A percentile compares a stretch with the other conserved stretches of the same genome.
Evolutionary conservation across 2,113 vertebrate species (phyloP).

Genomic region (Malurus alboscapulatus): DNA sequence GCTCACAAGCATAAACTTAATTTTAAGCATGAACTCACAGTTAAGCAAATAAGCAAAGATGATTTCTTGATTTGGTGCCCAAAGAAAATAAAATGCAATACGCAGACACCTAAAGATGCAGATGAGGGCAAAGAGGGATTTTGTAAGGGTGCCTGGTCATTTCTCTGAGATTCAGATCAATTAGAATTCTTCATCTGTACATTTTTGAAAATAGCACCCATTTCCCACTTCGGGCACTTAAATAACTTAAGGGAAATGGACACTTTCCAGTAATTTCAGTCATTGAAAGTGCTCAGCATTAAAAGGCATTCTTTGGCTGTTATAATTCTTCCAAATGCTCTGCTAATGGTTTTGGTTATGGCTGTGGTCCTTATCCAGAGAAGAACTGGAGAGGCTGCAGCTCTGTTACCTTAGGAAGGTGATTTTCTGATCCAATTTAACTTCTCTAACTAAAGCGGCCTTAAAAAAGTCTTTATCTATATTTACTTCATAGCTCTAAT

Average conservation of each 20-base stretch:
- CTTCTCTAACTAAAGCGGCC: background rate
- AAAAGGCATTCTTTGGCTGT: background rate
- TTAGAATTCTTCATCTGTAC: constrained; percentile 22
- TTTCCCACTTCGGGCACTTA: constrained; percentile 38
- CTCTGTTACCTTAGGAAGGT: background rate
- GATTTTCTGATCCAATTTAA: background rate
- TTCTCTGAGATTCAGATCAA: constrained; percentile 7
- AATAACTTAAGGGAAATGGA: constrained; percentile 44
- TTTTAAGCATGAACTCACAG: accelerated
- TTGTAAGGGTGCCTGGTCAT: background rate
- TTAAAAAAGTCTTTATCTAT: background rate
- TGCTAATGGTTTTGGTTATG: constrained; percentile 27
- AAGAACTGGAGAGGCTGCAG: background rate
- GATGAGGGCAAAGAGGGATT: background rate
- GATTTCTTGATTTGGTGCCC: background rate
- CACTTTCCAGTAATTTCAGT: constrained; percentile 39
- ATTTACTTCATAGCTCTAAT: background rate
- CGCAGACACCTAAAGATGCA: background rate
- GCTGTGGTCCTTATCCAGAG: background rate
- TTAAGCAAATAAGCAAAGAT: background rate
- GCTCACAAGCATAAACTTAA: background rate
- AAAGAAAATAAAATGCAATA: background rate
- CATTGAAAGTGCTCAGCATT: constrained; percentile 35
- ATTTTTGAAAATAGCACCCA: constrained; percentile 23
- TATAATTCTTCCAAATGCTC: constrained; percentile 36